Conservation (phyloP, 2,797 vertebrate species). For the Jordanella pulchra region DNA sequence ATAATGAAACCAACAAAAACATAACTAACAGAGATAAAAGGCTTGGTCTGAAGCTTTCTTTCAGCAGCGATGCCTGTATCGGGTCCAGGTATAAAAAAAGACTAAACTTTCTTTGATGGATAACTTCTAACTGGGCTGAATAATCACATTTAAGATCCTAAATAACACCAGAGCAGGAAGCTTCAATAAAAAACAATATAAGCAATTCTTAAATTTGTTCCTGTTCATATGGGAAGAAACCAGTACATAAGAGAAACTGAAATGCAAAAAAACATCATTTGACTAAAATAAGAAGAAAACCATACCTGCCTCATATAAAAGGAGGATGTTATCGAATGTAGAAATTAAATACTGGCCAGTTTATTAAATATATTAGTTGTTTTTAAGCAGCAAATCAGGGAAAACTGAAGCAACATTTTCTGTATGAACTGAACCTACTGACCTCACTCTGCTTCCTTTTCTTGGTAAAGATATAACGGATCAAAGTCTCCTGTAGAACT, state of each 20-base stretch:
- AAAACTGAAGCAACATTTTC: neutral
- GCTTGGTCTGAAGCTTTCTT: constrained; percentile 17
- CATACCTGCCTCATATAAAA: neutral
- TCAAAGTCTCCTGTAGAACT: constrained; percentile 92
- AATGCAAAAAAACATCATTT: neutral
- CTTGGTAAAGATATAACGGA: constrained; percentile 98
- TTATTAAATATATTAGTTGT: neutral
- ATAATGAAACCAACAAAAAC: constrained; percentile 42
- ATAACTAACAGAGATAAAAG: constrained; percentile 38
- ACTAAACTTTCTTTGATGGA: neutral
- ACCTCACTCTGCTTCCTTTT: constrained; percentile 99
- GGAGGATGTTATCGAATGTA: neutral
- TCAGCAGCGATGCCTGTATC: neutral
- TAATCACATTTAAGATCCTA: neutral
- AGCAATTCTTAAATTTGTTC: neutral
- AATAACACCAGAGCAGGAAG: neutral
- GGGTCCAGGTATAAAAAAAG: neutral
- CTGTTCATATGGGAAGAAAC: neutral
- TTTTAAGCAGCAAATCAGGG: neutral
- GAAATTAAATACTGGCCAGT: neutral
- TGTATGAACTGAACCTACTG: constrained; percentile 43
- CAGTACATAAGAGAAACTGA: neutral
- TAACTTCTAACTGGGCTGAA: neutral
- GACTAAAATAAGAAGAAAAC: neutral
- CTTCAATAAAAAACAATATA: neutral